Evolutionary conservation across 2,888 invertebrate genomes (phyloP).

Genomic region (Onthophagus sagittarius): DNA sequence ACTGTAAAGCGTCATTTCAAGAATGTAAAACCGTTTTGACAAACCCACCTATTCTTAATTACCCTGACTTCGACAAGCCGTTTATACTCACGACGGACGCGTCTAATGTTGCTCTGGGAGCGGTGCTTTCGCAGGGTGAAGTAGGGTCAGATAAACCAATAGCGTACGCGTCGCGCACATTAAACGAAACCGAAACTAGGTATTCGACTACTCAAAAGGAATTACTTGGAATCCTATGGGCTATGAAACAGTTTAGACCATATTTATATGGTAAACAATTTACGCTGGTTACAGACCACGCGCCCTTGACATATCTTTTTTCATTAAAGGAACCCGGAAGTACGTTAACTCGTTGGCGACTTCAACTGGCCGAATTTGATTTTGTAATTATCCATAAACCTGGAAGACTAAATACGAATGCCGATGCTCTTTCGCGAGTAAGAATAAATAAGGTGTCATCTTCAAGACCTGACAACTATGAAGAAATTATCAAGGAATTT

Average conservation of each 20-base stretch:
- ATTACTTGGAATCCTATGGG: not conserved
- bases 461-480: no score
- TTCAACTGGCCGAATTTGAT: not conserved
- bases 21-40: conserved; percentile 5
- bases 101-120: conserved; percentile 27
- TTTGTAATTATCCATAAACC: not conserved
- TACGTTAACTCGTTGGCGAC: not conserved
- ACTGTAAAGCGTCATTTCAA: not conserved
- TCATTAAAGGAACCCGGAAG: not conserved
- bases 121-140: conserved; percentile 28
- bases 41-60: not conserved
- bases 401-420: not conserved
- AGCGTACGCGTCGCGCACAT: conserved; percentile 29
- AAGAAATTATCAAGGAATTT: no score
- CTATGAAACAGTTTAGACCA: not conserved
- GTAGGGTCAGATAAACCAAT: conserved; percentile 26
- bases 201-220: conserved; percentile 3
- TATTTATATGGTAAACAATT: not conserved
- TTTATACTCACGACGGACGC: conserved; percentile 29
- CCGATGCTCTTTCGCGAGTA: not conserved
- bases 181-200: conserved; percentile 11
- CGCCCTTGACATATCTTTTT: not conserved
- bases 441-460: not conserved
- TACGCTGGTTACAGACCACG: not conserved
- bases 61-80: not conserved